These are phyloP conservation scores for Andricus curvator DNA, from an alignment of 2,888 invertebrate species.

Conservation along the genomic window DNA sequence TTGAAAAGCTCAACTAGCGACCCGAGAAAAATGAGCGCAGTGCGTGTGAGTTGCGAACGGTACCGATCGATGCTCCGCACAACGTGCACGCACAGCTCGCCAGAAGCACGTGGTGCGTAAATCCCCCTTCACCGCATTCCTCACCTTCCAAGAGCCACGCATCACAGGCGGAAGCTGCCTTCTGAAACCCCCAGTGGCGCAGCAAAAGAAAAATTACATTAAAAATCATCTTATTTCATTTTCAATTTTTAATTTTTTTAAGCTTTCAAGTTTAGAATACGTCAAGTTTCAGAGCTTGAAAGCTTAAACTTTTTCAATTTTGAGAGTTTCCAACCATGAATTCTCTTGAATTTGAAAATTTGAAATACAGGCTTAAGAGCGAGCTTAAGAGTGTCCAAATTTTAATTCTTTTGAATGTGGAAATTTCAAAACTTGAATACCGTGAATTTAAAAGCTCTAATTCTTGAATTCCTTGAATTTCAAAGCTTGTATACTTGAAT, in stretches of 20 bases:
- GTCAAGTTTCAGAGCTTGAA: not conserved
- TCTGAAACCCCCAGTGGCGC: constrained; percentile 2
- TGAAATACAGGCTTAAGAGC: no score
- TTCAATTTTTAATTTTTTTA: not conserved
- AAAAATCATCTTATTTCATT: not conserved
- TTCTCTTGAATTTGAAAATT: no score
- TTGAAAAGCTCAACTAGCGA: constrained; percentile 25
- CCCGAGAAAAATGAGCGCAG: constrained; percentile 35
- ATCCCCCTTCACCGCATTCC: not conserved
- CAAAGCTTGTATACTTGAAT: no score
- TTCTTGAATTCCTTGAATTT: no score
- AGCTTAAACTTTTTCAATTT: not conserved
- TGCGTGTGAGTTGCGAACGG: constrained; percentile 34
- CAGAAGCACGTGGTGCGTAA: constrained; percentile 28
- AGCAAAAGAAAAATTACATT: not conserved
- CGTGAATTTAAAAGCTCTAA: no score
- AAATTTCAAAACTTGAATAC: no score
- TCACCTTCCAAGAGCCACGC: not conserved
- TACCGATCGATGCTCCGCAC: constrained; percentile 27
- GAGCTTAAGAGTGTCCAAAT: not conserved
- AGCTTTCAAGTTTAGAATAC: not conserved
- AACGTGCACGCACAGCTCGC: constrained; percentile 25
- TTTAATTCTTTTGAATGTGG: no score
- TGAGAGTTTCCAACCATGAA: not conserved
- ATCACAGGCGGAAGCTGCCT: constrained; percentile 19